Conservation (phyloP, 2,797 vertebrate species). For the Acomys russatus region DNA sequence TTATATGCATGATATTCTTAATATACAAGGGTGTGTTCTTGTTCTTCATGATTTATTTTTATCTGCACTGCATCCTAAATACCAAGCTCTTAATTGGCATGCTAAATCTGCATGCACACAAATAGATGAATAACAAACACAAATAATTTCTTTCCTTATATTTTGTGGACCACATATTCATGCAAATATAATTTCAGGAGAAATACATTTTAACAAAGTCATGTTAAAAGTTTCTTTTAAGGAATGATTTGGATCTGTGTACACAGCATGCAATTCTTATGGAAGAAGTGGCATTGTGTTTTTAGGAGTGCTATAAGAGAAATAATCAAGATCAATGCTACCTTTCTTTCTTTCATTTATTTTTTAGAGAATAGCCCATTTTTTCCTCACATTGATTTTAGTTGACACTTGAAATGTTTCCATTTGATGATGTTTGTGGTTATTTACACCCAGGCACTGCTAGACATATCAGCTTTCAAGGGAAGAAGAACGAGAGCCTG, state of each 20-base stretch:
- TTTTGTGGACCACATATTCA: not conserved
- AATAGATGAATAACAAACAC: not conserved
- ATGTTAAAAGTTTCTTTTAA: conserved; percentile 53
- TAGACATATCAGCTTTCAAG: conserved; percentile 5
- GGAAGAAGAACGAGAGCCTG: not conserved
- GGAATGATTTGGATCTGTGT: not conserved
- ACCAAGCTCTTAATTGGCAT: not conserved
- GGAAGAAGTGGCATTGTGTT: conserved; percentile 28
- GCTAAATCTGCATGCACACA: not conserved
- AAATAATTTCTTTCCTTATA: not conserved
- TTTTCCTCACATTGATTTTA: conserved; percentile 56
- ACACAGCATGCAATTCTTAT: not conserved
- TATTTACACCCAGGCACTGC: conserved; percentile 7
- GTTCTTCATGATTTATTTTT: not conserved
- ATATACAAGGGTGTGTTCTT: not conserved
- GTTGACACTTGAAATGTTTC: conserved; percentile 65
- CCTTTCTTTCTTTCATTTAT: conserved; percentile 3
- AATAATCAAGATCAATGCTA: conserved; percentile 48
- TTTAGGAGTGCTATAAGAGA: not conserved
- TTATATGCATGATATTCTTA: not conserved
- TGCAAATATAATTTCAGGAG: conserved; percentile 19
- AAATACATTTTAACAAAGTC: conserved; percentile 40
- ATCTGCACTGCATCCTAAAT: not conserved
- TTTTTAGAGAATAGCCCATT: conserved; percentile 52
- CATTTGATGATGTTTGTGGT: conserved; percentile 27